Evolutionary conservation across 2,113 vertebrate genomes (phyloP).

Genomic region (Dasyprocta punctata): DNA sequence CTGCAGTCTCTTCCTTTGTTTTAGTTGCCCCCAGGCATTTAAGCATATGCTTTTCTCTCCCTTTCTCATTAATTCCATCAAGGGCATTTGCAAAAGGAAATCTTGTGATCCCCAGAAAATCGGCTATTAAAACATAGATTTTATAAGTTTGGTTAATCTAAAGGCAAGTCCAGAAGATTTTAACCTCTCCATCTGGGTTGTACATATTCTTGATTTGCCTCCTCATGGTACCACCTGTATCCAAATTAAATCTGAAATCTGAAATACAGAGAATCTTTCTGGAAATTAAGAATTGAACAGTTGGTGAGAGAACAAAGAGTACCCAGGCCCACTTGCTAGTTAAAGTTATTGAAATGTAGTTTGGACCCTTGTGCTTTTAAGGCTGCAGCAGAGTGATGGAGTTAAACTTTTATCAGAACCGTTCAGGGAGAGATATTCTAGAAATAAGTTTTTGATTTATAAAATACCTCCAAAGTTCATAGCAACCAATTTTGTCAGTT

Average conservation of each 20-base stretch:
- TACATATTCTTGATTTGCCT: background rate
- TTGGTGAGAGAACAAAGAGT: background rate
- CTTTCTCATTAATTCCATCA: slow-evolving; percentile 47
- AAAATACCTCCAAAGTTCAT: background rate
- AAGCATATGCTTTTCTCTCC: slow-evolving; percentile 54
- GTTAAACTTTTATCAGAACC: background rate
- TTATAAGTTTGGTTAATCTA: background rate
- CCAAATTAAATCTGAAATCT: background rate
- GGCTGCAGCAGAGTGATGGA: background rate
- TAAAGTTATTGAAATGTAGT: background rate
- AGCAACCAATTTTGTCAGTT: background rate
- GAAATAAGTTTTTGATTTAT: background rate
- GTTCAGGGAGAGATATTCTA: background rate
- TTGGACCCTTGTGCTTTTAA: background rate
- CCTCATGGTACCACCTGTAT: background rate
- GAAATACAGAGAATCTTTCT: background rate
- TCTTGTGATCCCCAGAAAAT: slow-evolving; percentile 10
- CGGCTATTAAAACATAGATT: background rate
- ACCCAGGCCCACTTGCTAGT: background rate
- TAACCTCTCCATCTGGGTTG: slow-evolving; percentile 43
- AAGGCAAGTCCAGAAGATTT: background rate
- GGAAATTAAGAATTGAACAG: background rate
- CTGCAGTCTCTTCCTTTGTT: background rate
- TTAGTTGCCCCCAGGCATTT: background rate
- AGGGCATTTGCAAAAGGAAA: slow-evolving; percentile 13